Evolutionary conservation across 1,140 invertebrate genomes (phyloP), one percentile per base, ranked within the genome.

Genomic region (Drosophila repletoides): DNA sequence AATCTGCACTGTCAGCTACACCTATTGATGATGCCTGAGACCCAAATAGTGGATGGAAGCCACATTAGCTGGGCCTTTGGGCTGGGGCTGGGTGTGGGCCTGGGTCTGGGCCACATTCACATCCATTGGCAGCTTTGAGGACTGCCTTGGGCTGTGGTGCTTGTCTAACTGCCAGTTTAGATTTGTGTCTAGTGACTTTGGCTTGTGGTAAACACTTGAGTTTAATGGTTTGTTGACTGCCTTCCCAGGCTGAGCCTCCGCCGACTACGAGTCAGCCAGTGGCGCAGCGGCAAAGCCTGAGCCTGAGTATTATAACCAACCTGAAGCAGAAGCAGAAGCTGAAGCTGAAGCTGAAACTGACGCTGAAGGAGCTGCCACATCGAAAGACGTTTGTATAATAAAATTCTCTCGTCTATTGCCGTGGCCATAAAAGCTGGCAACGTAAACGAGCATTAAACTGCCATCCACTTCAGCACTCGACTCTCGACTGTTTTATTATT

Each of bases 191-290:
- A 72, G 77, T 73, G 77, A 81, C 69, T 84, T 55, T 26, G 73
- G 79, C 77, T 84, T 83, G 77, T 83, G 79, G 79, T 74, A 83
- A 83, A 83, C 79, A 83, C 79, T 84, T 84, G 80, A 86, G 75
- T 84, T 84, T 84, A 84, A 84, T 84, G 79, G 79, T 84, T 84
- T 86, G 79, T 84, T 84, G 79, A 84, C 79, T 84, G 75, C 79
- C 61, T 67, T 34, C 33, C 17, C 26, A 40, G 29, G 7, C 9
- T 43, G 19, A 10, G 21, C 5, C 26, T 29, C 17, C 19, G 26
- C 52, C 26, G 36, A 41, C n/a, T 17, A 6, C 19, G 26, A 6
- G 2, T 15, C 17, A 28, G 28, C n/a, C 33, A 28, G 22, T 14
- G 29, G 41, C 21, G 29, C 31, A 45, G 41, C 21, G 29, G 19